Conservation (phyloP, 2,888 invertebrate species). For the Petrolisthes manimaculis region DNA sequence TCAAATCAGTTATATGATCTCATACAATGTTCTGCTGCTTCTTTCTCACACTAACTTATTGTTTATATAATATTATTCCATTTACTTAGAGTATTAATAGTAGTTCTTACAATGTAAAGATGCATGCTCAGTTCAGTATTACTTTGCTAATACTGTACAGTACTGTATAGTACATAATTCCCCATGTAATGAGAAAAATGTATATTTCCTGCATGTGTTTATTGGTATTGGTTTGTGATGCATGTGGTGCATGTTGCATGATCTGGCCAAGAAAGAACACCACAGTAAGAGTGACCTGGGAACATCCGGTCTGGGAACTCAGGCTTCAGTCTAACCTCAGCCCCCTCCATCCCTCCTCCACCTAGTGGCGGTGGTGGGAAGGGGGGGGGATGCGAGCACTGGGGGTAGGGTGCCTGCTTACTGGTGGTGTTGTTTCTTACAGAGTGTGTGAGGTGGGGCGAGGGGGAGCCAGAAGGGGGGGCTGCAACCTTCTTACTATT, state of each 20-base stretch:
- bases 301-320: constrained; percentile 32
- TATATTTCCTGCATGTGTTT: background rate
- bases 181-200: background rate
- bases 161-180: no score
- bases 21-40: no score
- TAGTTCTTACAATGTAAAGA: no score
- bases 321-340: constrained; percentile 57
- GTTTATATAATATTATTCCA: no score
- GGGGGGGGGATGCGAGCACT: background rate
- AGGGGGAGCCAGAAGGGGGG: constrained; percentile 58
- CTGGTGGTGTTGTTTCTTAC: constrained; percentile 62
- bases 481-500: constrained; percentile 39
- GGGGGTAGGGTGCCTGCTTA: constrained; percentile 52
- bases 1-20: no score
- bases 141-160: no score
- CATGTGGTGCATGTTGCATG: constrained; percentile 46
- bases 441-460: constrained; percentile 61
- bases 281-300: constrained; percentile 62
- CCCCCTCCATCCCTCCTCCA: constrained; percentile 27
- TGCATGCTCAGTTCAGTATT: no score
- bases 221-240: background rate
- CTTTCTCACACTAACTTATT: no score
- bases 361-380: background rate
- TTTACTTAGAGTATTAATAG: no score
- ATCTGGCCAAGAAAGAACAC: constrained; percentile 58